Percentiles rank a stretch among this genome's conserved stretches.
phyloP scores from a whole-genome alignment of 2,113 vertebrate species.

The Enhydra lutris region DNA sequence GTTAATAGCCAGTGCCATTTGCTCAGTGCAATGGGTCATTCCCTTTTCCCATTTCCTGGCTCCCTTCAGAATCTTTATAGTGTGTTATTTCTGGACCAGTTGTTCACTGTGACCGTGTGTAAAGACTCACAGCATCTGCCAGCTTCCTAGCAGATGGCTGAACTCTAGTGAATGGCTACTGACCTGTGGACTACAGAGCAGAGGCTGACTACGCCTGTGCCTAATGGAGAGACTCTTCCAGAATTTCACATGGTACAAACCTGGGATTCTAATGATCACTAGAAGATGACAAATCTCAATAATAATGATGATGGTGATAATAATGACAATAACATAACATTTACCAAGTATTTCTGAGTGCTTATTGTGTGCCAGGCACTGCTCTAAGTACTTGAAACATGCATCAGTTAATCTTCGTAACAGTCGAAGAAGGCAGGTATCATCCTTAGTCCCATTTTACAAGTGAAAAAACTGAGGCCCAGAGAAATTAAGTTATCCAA shows the following conservation, averaged over 20 bases:
- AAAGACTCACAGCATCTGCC: slow-evolving; percentile 72
- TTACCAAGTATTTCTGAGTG: background rate
- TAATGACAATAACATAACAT: background rate
- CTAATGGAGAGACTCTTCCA: slow-evolving; percentile 58
- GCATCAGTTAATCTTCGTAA: background rate
- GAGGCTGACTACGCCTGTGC: background rate
- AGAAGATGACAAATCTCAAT: slow-evolving; percentile 6
- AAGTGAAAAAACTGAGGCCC: background rate
- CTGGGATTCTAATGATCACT: slow-evolving; percentile 50
- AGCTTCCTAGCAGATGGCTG: slow-evolving; percentile 80
- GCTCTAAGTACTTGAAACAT: background rate
- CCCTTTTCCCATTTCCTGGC: slow-evolving; percentile 63
- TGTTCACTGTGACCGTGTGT: slow-evolving; percentile 71
- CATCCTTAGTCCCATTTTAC: background rate
- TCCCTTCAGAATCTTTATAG: slow-evolving; percentile 70
- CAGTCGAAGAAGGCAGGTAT: background rate
- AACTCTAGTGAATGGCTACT: slow-evolving; percentile 75
- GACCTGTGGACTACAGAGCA: slow-evolving; percentile 67
- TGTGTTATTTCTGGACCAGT: slow-evolving; percentile 76
- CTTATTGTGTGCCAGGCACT: background rate
- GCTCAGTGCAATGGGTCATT: background rate
- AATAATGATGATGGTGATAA: background rate
- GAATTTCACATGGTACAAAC: slow-evolving; percentile 57
- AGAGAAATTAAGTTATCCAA: background rate
- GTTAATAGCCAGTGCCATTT: background rate